Conservation (phyloP, 2,797 vertebrate species). For the Podarcis siculus region DNA sequence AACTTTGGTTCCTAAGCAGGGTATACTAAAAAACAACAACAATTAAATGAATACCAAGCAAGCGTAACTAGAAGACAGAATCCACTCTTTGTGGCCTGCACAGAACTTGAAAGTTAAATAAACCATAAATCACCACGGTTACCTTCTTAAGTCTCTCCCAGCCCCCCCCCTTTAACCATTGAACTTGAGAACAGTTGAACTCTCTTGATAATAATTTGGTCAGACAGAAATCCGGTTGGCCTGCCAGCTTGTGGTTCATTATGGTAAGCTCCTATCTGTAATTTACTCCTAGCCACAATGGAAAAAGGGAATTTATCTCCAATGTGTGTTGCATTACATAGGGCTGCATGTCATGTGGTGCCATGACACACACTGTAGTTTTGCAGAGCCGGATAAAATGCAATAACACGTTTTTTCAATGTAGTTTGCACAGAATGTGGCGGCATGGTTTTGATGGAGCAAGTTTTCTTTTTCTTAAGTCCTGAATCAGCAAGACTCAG, state of each 20-base stretch:
- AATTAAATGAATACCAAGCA: not conserved
- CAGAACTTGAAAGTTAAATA: constrained; percentile 10
- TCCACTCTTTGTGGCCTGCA: not conserved
- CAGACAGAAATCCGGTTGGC: constrained; percentile 59
- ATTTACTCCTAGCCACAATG: constrained; percentile 62
- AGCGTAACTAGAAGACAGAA: not conserved
- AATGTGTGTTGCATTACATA: constrained; percentile 65
- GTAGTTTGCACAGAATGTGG: constrained; percentile 37
- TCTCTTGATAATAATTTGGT: constrained; percentile 61
- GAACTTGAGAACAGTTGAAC: constrained; percentile 49
- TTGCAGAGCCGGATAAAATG: constrained; percentile 64
- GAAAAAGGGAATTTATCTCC: constrained; percentile 56
- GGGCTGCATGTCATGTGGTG: constrained; percentile 53
- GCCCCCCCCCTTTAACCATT: not conserved
- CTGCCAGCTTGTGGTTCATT: constrained; percentile 73
- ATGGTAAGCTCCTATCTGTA: constrained; percentile 64
- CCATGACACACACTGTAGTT: constrained; percentile 61
- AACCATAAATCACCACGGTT: constrained; percentile 11
- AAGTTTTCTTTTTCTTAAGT: constrained; percentile 21
- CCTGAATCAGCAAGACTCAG: constrained; percentile 27
- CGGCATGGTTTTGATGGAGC: constrained; percentile 22
- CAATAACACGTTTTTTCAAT: constrained; percentile 65
- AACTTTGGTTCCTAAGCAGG: too few relatives aligned
- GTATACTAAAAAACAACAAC: too few relatives aligned
- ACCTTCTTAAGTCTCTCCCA: constrained; percentile 41